These are phyloP conservation scores for Strigamia crassipes DNA, from an alignment of 2,888 invertebrate species.

Conservation along the genomic window DNA sequence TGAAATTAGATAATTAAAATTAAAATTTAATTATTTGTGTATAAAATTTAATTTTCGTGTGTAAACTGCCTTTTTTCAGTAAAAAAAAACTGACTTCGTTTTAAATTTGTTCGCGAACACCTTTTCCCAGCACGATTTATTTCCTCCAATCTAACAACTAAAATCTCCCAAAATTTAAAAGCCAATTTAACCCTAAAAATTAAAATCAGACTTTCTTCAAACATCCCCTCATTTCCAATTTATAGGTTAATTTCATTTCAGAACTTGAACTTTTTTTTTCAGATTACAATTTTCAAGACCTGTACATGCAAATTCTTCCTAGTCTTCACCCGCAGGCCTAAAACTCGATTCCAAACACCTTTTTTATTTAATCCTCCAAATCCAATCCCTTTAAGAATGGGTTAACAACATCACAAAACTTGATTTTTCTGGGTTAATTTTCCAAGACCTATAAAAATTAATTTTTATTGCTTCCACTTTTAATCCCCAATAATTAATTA, in stretches of 20 bases:
- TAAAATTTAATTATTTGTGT: too few species aligned
- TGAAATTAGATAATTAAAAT: too few species aligned
- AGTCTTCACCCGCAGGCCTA: not conserved
- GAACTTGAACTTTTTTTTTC: slow-evolving; percentile 1
- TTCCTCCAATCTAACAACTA: too few species aligned
- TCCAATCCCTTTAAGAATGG: not conserved
- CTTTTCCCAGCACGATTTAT: too few species aligned
- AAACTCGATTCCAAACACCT: not conserved
- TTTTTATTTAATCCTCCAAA: not conserved
- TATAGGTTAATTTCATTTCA: not conserved
- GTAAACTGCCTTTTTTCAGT: too few species aligned
- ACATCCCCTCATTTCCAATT: not conserved
- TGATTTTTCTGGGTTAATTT: not conserved
- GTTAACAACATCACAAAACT: not conserved
- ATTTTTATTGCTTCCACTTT: not conserved
- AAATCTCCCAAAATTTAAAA: too few species aligned
- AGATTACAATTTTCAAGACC: not conserved
- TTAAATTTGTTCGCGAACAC: too few species aligned
- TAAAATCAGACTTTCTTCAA: too few species aligned
- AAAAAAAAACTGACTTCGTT: too few species aligned
- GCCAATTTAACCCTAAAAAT: too few species aligned
- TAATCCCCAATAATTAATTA: not conserved
- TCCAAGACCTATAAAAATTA: not conserved
- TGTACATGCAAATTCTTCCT: not conserved
- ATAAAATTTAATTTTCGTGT: too few species aligned